A percentile compares a stretch with the other conserved stretches of the same genome.
Evolutionary conservation across 1,140 invertebrate genomes (phyloP).

Genomic region (Tenebrio molitor): DNA sequence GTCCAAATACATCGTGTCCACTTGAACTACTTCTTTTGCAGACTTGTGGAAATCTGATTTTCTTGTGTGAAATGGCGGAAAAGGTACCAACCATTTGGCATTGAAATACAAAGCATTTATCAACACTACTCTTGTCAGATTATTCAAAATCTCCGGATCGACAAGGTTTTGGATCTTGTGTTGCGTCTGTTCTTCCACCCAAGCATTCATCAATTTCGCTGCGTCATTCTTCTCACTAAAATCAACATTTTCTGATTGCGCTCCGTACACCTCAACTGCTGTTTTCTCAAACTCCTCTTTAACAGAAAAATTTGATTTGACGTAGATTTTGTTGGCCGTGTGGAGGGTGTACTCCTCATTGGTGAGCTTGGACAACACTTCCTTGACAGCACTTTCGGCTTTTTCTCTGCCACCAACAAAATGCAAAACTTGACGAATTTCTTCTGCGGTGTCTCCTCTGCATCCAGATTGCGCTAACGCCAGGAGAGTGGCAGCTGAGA

Average conservation of each 20-base stretch:
- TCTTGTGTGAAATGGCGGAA: slow-evolving; percentile 67
- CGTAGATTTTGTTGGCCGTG: slow-evolving; percentile 62
- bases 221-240: slow-evolving; percentile 66
- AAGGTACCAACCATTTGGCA: slow-evolving; percentile 71
- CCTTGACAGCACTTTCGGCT: not conserved
- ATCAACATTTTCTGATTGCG: slow-evolving; percentile 70
- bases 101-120: slow-evolving; percentile 91
- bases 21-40: slow-evolving; percentile 64
- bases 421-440: slow-evolving; percentile 65
- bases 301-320: slow-evolving; percentile 67
- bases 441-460: slow-evolving; percentile 68
- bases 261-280: slow-evolving; percentile 68
- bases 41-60: slow-evolving; percentile 67
- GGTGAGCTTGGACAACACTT: not conserved
- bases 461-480: slow-evolving; percentile 68
- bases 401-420: slow-evolving; percentile 40
- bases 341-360: not conserved
- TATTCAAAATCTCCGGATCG: slow-evolving; percentile 68
- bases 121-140: slow-evolving; percentile 76
- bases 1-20: slow-evolving; percentile 74
- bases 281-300: slow-evolving; percentile 58
- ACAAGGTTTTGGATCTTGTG: slow-evolving; percentile 80
- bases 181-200: slow-evolving; percentile 80
- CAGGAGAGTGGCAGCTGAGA: slow-evolving; percentile 66
- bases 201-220: slow-evolving; percentile 74